phyloP scores from a whole-genome alignment of 2,888 invertebrate genomes.

The Drosophila ezoana region DNA sequence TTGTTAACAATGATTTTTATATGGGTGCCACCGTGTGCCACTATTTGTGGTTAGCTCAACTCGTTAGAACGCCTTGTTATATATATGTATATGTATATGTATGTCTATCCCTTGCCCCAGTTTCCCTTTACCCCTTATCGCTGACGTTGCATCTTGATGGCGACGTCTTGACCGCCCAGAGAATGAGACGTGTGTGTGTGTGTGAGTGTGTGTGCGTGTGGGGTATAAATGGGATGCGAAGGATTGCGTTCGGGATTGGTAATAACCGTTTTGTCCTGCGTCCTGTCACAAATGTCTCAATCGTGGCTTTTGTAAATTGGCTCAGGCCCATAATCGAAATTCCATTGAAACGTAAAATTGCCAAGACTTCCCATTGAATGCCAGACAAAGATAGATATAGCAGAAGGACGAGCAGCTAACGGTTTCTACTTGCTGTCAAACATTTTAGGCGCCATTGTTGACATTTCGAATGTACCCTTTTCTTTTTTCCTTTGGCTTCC shows the following conservation, averaged over 20 bases:
- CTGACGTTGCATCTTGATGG: constrained; percentile 64
- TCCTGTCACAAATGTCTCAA: constrained; percentile 76
- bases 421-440: constrained; percentile 47
- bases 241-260: constrained; percentile 60
- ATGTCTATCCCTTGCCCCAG: constrained; percentile 25
- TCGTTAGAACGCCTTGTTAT: constrained; percentile 71
- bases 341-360: constrained; percentile 83
- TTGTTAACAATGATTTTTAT: constrained; percentile 81
- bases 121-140: constrained; percentile 61
- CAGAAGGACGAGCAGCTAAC: constrained; percentile 45
- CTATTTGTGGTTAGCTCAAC: constrained; percentile 73
- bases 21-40: constrained; percentile 53
- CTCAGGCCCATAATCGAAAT: constrained; percentile 80
- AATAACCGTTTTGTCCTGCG: constrained; percentile 70
- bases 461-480: constrained; percentile 58
- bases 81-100: constrained; percentile 18
- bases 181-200: background rate
- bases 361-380: constrained; percentile 31
- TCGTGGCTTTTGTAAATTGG: constrained; percentile 75
- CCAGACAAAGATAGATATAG: constrained; percentile 9
- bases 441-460: constrained; percentile 64
- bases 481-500: constrained; percentile 29
- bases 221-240: constrained; percentile 52
- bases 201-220: constrained; percentile 6
- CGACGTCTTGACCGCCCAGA: constrained; percentile 17